Evolutionary conservation across 2,888 invertebrate genomes (phyloP).

Genomic region (Alloplasta piceator): DNA sequence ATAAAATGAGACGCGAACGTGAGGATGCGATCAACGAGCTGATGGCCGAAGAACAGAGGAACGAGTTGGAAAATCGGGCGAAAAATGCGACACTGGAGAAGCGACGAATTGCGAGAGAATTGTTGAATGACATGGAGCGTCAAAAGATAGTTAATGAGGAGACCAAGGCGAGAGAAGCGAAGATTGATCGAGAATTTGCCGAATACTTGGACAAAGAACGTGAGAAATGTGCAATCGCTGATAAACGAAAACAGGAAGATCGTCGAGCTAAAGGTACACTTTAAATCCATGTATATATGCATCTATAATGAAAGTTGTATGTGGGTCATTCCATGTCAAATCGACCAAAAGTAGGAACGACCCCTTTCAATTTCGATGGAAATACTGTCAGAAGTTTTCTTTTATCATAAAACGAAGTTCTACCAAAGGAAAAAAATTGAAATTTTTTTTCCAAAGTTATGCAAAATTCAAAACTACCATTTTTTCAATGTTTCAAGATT

Average conservation of each 20-base stretch:
- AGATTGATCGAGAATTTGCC: slow-evolving; percentile 67
- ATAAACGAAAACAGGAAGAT: slow-evolving; percentile 46
- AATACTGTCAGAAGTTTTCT: no score
- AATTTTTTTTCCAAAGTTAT: no score
- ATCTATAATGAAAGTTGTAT: background rate
- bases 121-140: slow-evolving; percentile 65
- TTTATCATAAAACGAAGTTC: no score
- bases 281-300: background rate
- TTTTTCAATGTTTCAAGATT: no score
- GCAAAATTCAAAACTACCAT: no score
- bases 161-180: slow-evolving; percentile 64
- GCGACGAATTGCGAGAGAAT: slow-evolving; percentile 56
- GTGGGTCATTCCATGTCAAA: no score
- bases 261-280: slow-evolving; percentile 55
- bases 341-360: no score
- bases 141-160: slow-evolving; percentile 57
- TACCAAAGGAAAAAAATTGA: no score
- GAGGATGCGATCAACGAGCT: slow-evolving; percentile 67
- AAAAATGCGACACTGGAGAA: slow-evolving; percentile 52
- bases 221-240: slow-evolving; percentile 49
- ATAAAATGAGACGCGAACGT: slow-evolving; percentile 60
- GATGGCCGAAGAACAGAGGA: slow-evolving; percentile 60
- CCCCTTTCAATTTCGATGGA: no score
- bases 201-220: slow-evolving; percentile 66
- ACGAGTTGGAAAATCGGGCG: slow-evolving; percentile 43